Evolutionary conservation across 30 jellyfish, hydroid and myxozoan genomes (phyloP), one percentile per base, ranked within the genome.

Genomic region (Hydractinia echinata): DNA sequence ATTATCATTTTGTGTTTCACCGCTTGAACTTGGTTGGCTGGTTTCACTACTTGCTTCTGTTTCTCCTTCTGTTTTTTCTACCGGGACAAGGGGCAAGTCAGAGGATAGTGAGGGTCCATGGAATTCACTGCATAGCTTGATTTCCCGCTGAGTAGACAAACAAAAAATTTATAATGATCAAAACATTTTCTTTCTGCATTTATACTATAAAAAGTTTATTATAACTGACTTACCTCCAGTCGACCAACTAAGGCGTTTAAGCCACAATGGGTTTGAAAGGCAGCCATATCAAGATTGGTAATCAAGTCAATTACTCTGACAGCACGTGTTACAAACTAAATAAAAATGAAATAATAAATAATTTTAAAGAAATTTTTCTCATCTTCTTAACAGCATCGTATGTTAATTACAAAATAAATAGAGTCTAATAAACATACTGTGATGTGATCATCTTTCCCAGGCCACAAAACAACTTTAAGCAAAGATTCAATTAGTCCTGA

Each of bases 271-370:
- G 96, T 87, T 71, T 92, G 98, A 84, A 92, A 87, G 20, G 96
- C 88, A 68, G 98, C 98, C 98, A 92, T 92, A 53, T 92, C 98
- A 73, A 92, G 83, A 73, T 87, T 92, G 56, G 98, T 92, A 21
- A 92, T 92, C 83, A 92, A 82, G 61, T 92, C 98, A 55, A 92
- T 92, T 6, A 92, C 98, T 5, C 98, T 82, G 7, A 92, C 98
- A 13, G 98, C 98, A 79, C 98, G 79, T 8, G 98, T 92, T 74
- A 92, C 98, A 87, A 92, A 92, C 98, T 92, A 67, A n/a, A n/a
- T 14, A 50, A 66, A 16, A 30, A 79, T n/a, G n/a, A n/a, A n/a
- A n/a, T n/a, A n/a, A n/a, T n/a, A n/a, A n/a, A n/a, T n/a, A n/a
- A n/a, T n/a, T n/a, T n/a, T n/a, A n/a, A n/a, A n/a, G n/a, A n/a